Evolutionary conservation across 2,888 invertebrate species (phyloP), one percentile per base, ranked within the genome.

Genomic region (Platycheirus albimanus): DNA sequence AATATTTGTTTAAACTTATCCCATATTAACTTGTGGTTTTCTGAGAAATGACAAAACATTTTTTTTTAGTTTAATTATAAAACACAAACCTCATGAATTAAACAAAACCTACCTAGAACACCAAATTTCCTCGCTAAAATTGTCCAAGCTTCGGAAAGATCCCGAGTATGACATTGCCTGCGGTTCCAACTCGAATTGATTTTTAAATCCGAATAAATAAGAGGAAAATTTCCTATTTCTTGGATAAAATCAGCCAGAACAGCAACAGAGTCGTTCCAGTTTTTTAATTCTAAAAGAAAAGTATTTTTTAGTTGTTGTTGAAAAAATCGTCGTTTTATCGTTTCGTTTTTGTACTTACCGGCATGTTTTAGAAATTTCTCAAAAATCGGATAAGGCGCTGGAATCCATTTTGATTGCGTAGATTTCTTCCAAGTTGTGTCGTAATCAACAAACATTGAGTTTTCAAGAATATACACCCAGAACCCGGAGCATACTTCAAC

Each of bases 171-270:
- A 6, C 77, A 81, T n/a, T 81, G 81, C 13, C 81, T 72, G n/a
- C 81, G 52, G 19, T 81, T 81, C 81, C 81, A 81, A 13, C 47
- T 81, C 1, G 81, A 71, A 17, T 76, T 81, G 36, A 81, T 49
- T 38, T 76, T 81, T 7, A 72, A 28, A 15, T 81, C 81, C 2
- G 67, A 38, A 13, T 77, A 76, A 13, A 81, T 67, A 1, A 81
- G 47, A 6, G 81, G 71, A 17, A 81, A 71, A 38, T 81, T 61
- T 0, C 81, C 49, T 2, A 81, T 81, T 43, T 81, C 81, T 8
- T 76, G 76, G 15, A 81, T 43, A 43, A 81, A 76, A 8, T 71
- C 67, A 0, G 81, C 58, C 38, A 81, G 4, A 3, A 72, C 36
- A 11, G 33, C 7, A n/a, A 77, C 24, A 5, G 49, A 54, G 10